These are phyloP conservation scores for Galeopsomyia nigrocyanea DNA, from an alignment of 2,888 invertebrate genomes.

Conservation along the genomic window DNA sequence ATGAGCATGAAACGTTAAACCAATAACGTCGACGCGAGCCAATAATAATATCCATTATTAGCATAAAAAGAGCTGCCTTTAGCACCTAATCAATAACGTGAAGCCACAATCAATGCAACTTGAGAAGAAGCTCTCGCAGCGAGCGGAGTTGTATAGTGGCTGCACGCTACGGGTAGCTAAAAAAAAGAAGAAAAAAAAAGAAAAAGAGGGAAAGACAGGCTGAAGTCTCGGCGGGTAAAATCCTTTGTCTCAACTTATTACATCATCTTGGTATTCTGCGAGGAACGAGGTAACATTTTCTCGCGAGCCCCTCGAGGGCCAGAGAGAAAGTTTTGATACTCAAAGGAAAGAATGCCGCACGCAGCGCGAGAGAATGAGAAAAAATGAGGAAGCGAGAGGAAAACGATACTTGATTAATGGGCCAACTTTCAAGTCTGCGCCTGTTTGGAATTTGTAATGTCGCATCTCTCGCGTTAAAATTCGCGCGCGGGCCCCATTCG, in stretches of 20 bases:
- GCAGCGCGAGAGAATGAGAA: neutral
- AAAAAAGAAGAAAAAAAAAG: no score
- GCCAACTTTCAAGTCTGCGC: constrained; percentile 58
- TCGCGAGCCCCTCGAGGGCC: neutral
- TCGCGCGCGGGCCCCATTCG: constrained; percentile 48
- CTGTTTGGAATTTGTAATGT: constrained; percentile 63
- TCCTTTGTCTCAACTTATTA: constrained; percentile 34
- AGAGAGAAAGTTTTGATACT: constrained; percentile 29
- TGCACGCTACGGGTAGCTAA: neutral
- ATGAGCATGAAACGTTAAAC: neutral
- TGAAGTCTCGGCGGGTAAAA: neutral
- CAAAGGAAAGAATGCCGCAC: constrained; percentile 29
- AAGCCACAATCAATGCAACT: neutral
- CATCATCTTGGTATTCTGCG: constrained; percentile 36
- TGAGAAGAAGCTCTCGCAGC: neutral
- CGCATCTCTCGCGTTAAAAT: constrained; percentile 60
- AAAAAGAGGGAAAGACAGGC: no score
- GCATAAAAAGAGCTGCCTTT: neutral
- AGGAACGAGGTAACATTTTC: constrained; percentile 19
- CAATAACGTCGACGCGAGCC: no score
- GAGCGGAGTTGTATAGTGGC: neutral
- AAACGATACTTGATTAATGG: constrained; percentile 67
- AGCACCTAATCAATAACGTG: neutral
- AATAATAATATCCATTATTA: neutral
- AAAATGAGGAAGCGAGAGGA: constrained; percentile 49